Base-by-base conservation (phyloP, 2,113 vertebrate species). In the Vulpes lagopus region DNA sequence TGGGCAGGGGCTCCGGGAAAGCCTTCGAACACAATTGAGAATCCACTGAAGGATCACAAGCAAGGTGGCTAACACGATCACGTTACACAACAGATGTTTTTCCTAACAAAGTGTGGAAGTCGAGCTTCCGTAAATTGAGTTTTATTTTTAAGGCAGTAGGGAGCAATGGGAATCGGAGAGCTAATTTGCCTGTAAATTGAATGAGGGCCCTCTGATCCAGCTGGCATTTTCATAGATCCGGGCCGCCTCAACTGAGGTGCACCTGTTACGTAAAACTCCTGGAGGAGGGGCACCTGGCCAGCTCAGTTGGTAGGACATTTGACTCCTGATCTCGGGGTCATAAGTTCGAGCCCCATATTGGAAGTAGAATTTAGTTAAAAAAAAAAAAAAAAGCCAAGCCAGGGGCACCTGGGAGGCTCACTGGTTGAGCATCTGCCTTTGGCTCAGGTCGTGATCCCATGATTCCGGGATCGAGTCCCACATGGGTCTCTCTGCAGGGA, bases 21-120 rank as follows among this genome's bases (percentile, higher is more conserved):
- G 78, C 15, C 92, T 79, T 5, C 11, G 53, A 76, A 82, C 55
- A 1, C 93, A 51, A 30, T 9, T 5, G 17, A 90, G 65, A 20
- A 57, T 22, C 51, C 22, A 57, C 3, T 0, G n/a, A 76, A 86
- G 43, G 38, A 74, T 51, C 82, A 79, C 19, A 16, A 5, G 43
- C 86, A 16, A 27, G 53, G 62, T 0, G 1, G 79, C 89, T 1
- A 8, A 19, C n/a, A 1, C 0, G 62, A 83, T 71, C 90, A 20
- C 27, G 5, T 95, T 59, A 93, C 93, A 83, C 59, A 59, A 15
- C 93, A 88, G 97, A 96, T 94, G 91, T 65, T 53, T 79, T 51
- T 79, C 69, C 67, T 76, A 67, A 94, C 53, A 60, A 69, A 93
- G 60, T 17, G 35, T 30, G 86, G 38, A 64, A 38, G 55, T 17